Percentiles rank a stretch among this genome's conserved stretches.
These are phyloP conservation scores for Gryllus longicercus DNA, from an alignment of 2,888 invertebrate species.

Conservation along the genomic window DNA sequence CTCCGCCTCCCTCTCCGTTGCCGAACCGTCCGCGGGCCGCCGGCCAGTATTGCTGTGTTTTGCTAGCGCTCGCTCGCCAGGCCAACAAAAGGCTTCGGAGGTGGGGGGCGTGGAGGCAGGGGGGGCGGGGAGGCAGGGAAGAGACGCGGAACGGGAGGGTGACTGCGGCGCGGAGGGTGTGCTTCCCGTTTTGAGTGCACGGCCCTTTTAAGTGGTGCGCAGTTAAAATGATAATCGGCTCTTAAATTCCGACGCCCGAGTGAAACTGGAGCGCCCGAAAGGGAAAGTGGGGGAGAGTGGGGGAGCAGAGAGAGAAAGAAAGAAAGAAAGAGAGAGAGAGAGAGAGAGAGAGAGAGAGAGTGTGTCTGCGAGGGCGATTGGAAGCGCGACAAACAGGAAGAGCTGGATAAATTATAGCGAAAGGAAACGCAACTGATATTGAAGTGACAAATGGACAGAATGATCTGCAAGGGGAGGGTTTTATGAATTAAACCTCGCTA, in stretches of 20 bases:
- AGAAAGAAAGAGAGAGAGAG: slow-evolving; percentile 22
- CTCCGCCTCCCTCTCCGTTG: too few relatives aligned
- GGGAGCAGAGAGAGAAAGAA: slow-evolving; percentile 12
- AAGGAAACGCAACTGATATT: too few relatives aligned
- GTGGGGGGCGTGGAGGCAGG: neutral
- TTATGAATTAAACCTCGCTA: too few relatives aligned
- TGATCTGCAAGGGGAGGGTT: too few relatives aligned
- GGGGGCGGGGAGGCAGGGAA: neutral
- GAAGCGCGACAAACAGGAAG: too few relatives aligned
- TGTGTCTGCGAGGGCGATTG: too few relatives aligned
- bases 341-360: neutral
- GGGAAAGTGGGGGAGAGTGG: slow-evolving; percentile 21
- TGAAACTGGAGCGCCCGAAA: slow-evolving; percentile 32
- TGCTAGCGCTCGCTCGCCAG: neutral
- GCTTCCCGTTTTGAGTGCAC: slow-evolving; percentile 36
- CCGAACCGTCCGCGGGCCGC: neutral
- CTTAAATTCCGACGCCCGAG: slow-evolving; percentile 34
- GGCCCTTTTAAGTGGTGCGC: slow-evolving; percentile 45
- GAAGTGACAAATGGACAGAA: too few relatives aligned
- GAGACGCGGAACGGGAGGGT: neutral
- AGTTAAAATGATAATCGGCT: slow-evolving; percentile 48
- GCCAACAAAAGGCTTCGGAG: neutral
- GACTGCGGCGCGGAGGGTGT: neutral
- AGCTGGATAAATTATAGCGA: too few relatives aligned
- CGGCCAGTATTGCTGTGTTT: slow-evolving; percentile 18